Evolutionary conservation across 2,113 vertebrate species (phyloP).

Genomic region (Etia nguti): DNA sequence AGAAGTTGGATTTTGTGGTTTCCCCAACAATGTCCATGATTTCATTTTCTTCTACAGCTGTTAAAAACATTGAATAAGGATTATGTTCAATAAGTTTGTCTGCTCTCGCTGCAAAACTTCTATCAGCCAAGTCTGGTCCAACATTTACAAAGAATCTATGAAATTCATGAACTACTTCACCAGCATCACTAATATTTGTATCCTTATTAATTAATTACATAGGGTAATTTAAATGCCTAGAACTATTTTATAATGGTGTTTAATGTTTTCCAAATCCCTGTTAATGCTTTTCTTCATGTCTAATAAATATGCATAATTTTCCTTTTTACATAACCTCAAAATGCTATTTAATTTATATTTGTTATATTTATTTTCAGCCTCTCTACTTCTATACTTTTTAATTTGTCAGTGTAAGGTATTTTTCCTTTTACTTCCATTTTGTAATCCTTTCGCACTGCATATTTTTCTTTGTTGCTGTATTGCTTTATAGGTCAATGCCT

Average conservation of each 20-base stretch:
- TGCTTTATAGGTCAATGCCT: neutral
- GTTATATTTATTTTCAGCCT: neutral
- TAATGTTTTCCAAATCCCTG: neutral
- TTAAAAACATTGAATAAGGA: neutral
- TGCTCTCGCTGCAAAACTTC: neutral
- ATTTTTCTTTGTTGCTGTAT: neutral
- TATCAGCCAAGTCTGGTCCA: neutral
- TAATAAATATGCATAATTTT: neutral
- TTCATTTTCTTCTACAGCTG: neutral
- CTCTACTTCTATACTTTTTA: neutral
- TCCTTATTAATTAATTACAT: neutral
- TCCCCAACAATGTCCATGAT: neutral
- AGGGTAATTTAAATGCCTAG: neutral
- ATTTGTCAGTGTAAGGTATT: neutral
- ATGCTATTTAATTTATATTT: neutral
- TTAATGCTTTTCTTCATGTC: neutral
- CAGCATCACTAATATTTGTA: neutral
- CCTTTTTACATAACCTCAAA: neutral
- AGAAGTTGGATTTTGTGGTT: neutral
- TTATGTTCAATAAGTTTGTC: no score
- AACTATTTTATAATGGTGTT: neutral
- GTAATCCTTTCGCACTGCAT: neutral
- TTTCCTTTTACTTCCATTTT: neutral
- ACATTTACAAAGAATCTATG: neutral
- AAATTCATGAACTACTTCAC: neutral